Evolutionary conservation across 1,140 invertebrate species (phyloP), one percentile per base, ranked within the genome.

Genomic region (Lysiphlebus fabarum): DNA sequence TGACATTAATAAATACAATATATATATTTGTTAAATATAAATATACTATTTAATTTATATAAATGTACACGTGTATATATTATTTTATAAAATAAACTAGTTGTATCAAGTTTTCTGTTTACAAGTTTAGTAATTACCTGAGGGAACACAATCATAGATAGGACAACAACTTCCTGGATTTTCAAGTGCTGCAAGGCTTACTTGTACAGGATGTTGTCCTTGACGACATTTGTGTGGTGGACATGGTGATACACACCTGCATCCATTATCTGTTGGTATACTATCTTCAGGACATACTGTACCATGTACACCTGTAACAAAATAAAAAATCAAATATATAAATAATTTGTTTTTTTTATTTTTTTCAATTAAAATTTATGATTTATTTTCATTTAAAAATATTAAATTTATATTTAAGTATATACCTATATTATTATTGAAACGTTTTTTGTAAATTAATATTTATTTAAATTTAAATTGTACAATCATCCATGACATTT

Each of bases 281-380:
- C 72, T 78, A 53, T 78, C 74, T 55, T 70, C 68, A 37, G 76
- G 76, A 58, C 76, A 77, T 45, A 53, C 62, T n/a, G 62, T 61
- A 33, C 64, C 62, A 6, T 61, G 58, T 7, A 57, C 50, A 45
- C 61, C 68, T 70, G 66, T 41, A 70, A 70, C 43, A 60, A 14
- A 41, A 49, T 10, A 44, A 42, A 33, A 45, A 44, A 12, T 44
- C 40, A 45, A 36, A 56, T 45, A 34, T 9, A n/a, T n/a, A n/a
- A n/a, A n/a, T n/a, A n/a, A n/a, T n/a, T n/a, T n/a, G n/a, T n/a
- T n/a, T n/a, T n/a, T n/a, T n/a, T n/a, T n/a, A n/a, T n/a, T n/a
- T n/a, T n/a, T n/a, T n/a, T n/a, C n/a, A n/a, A n/a, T n/a, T n/a
- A n/a, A n/a, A n/a, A n/a, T n/a, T n/a, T n/a, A n/a, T n/a, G n/a